Conservation (phyloP, 2,888 invertebrate genomes). For the Polylopha cassiicola region DNA sequence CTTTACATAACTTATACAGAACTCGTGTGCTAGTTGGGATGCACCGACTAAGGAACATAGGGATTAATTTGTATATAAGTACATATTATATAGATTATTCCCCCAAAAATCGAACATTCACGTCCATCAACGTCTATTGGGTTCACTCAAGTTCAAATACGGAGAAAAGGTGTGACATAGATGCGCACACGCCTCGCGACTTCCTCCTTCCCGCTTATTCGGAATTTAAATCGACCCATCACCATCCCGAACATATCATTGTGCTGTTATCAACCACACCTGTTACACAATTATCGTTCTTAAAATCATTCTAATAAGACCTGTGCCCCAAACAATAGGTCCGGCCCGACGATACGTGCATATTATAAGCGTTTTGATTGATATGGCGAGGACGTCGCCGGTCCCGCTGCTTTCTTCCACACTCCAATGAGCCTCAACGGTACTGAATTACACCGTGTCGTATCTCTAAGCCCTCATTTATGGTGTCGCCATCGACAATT, state of each 20-base stretch:
- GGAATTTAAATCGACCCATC: constrained; percentile 73
- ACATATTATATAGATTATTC: constrained; percentile 5
- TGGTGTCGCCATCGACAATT: constrained; percentile 54
- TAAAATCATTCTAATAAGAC: constrained; percentile 11
- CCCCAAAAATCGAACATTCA: constrained; percentile 14
- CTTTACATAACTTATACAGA: too few relatives aligned
- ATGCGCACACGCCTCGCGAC: constrained; percentile 61
- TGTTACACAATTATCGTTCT: constrained; percentile 13
- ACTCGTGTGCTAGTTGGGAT: too few relatives aligned
- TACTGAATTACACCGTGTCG: constrained; percentile 67
- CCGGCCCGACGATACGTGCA: constrained; percentile 44
- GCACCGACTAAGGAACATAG: too few relatives aligned
- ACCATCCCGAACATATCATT: constrained; percentile 43
- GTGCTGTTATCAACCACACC: not conserved
- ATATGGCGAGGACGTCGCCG: constrained; percentile 65
- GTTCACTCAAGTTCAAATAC: constrained; percentile 71
- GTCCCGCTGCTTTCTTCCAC: constrained; percentile 71
- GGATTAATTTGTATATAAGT: too few relatives aligned
- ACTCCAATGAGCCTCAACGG: constrained; percentile 69
- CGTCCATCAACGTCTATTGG: constrained; percentile 29
- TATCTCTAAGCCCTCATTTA: constrained; percentile 66
- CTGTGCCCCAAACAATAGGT: constrained; percentile 28
- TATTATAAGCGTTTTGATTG: constrained; percentile 71
- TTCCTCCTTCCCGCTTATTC: constrained; percentile 75
- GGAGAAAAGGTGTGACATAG: constrained; percentile 74